phyloP scores from a whole-genome alignment of 2,888 invertebrate species.

The Gymnoscelis rufifasciata region DNA sequence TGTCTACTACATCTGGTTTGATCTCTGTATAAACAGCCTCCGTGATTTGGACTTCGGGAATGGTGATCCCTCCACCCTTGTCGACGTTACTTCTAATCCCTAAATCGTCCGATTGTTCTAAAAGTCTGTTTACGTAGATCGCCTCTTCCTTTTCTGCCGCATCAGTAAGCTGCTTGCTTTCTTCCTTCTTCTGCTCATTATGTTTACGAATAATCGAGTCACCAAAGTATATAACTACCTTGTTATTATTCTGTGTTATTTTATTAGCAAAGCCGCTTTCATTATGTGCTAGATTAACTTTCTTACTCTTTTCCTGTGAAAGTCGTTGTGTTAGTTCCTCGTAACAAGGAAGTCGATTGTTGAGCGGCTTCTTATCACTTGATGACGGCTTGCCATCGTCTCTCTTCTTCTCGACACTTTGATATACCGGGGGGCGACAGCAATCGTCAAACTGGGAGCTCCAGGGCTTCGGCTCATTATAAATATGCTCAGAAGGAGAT shows the following conservation, averaged over 20 bases:
- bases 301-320: slow-evolving; percentile 72
- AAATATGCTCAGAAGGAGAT: slow-evolving; percentile 60
- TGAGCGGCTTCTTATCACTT: slow-evolving; percentile 61
- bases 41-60: slow-evolving; percentile 58
- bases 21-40: slow-evolving; percentile 72
- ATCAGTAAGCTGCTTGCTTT: slow-evolving; percentile 45
- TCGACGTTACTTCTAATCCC: slow-evolving; percentile 54
- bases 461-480: slow-evolving; percentile 68
- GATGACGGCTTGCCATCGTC: slow-evolving; percentile 49
- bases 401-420: slow-evolving; percentile 68
- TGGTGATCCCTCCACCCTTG: slow-evolving; percentile 49
- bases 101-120: slow-evolving; percentile 57
- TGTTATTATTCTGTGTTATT: slow-evolving; percentile 77
- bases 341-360: slow-evolving; percentile 68
- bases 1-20: slow-evolving; percentile 47
- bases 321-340: slow-evolving; percentile 67
- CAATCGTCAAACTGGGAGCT: slow-evolving; percentile 60
- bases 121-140: slow-evolving; percentile 63
- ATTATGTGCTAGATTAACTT: slow-evolving; percentile 46
- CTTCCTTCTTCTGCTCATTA: slow-evolving; percentile 67
- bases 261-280: slow-evolving; percentile 63
- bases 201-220: slow-evolving; percentile 80
- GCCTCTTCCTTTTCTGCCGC: slow-evolving; percentile 56
- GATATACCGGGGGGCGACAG: slow-evolving; percentile 66
- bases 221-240: slow-evolving; percentile 86